Conservation (phyloP, 1,140 invertebrate genomes). For the Hermetia illucens region DNA sequence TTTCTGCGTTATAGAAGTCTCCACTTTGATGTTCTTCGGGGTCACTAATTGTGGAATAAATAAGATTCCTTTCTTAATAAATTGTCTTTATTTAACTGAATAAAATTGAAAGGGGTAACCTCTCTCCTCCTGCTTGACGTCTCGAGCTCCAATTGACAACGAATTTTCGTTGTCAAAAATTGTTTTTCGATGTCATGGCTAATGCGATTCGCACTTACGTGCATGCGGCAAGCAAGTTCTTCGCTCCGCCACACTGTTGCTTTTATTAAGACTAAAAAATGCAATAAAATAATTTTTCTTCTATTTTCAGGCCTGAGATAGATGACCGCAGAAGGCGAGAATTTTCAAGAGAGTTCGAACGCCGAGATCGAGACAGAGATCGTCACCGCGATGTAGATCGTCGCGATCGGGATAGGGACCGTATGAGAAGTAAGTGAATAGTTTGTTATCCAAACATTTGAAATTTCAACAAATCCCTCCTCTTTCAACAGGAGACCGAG, state of each 20-base stretch:
- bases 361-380: neutral
- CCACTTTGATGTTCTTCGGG: no score
- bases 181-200: slow-evolving; percentile 2
- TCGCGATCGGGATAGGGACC: slow-evolving; percentile 14
- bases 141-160: neutral
- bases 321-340: slow-evolving; percentile 6
- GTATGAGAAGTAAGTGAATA: slow-evolving; percentile 21
- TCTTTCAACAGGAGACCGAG: neutral
- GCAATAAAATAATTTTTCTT: neutral
- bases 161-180: neutral
- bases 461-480: slow-evolving; percentile 10
- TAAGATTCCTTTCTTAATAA: no score
- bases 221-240: no score
- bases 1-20: no score
- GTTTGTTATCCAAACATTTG: slow-evolving; percentile 10
- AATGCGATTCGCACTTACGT: no score
- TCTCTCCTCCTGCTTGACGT: slow-evolving; percentile 1
- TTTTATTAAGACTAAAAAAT: no score
- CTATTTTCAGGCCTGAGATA: slow-evolving; percentile 8
- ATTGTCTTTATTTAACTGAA: no score
- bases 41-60: no score
- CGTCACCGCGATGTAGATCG: neutral
- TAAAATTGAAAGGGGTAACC: no score
- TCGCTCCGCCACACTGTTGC: no score
- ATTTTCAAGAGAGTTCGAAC: slow-evolving; percentile 1